Conservation (phyloP, 2,888 invertebrate species). For the Stomorhina lunata region DNA sequence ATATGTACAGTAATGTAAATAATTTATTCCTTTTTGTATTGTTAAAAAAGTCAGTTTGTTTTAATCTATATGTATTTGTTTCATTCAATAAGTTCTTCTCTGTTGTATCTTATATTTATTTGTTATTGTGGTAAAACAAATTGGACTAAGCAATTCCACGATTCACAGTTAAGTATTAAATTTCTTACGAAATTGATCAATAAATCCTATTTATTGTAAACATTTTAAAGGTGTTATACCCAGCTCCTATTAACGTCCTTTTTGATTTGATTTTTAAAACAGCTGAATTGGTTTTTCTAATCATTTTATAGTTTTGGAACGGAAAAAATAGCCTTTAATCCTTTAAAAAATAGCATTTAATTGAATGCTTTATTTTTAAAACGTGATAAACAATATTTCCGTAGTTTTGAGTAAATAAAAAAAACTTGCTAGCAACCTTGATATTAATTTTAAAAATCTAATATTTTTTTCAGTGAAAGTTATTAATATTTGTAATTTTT, state of each 20-base stretch:
- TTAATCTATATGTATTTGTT: slow-evolving; percentile 50
- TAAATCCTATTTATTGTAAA: slow-evolving; percentile 26
- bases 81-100: neutral
- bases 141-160: no score
- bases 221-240: slow-evolving; percentile 25
- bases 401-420: no score
- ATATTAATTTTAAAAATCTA: no score
- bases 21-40: slow-evolving; percentile 44
- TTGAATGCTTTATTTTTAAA: no score
- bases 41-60: slow-evolving; percentile 59
- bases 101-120: neutral
- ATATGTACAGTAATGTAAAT: slow-evolving; percentile 50
- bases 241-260: neutral
- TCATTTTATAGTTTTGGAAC: slow-evolving; percentile 8
- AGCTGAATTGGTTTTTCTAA: slow-evolving; percentile 30
- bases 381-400: no score
- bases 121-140: no score
- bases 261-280: slow-evolving; percentile 45
- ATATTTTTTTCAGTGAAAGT: no score
- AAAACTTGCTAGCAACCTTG: no score
- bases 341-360: slow-evolving; percentile 2
- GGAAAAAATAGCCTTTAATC: no score
- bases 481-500: no score
- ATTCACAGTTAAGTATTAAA: no score
- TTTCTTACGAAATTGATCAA: neutral